Evolutionary conservation across 1,140 invertebrate genomes (phyloP), one percentile per base, ranked within the genome.

Genomic region (Caerostris darwini): DNA sequence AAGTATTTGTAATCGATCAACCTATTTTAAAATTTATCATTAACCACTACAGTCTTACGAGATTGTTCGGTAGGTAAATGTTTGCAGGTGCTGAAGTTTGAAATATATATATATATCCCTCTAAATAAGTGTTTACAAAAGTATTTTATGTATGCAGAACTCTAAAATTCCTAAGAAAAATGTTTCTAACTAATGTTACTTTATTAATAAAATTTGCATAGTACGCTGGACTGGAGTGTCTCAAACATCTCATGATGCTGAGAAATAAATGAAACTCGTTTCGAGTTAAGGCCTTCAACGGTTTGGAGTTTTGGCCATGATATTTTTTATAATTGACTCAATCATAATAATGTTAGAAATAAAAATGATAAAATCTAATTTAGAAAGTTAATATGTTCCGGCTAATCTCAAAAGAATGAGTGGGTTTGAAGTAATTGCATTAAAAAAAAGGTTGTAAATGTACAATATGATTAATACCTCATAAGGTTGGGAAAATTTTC

Each of bases 281-380:
- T 77, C 34, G 71, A 77, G 71, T 77, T 56, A 83, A 83, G 82
- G 82, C 82, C 82, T 58, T 83, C 82, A 83, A 83, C 82, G 71
- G 71, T 77, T 77, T 77, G 71, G 34, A 77, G 69, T 77, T 77
- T 77, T 77, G 71, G 71, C 71, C 71, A 50, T 50, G 10, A 77
- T 50, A 7, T 77, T 34, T 8, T 50, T 53, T 50, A 50, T 50
- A 4, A 77, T 34, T 34, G 34, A 50, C 50, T 14, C 61, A 77
- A 10, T 12, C 53, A 34, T 53, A 5, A 50, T 64, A 50, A 12
- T 50, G 12, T 77, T 53, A 77, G 53, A 77, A 53, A 50, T 77
- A 53, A 50, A 50, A 8, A 50, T 34, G 34, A 77, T 77, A 17
- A 77, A 53, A 50, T 50, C n/a, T 50, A 77, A 77, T 53, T 50